Evolutionary conservation across 2,113 vertebrate species (phyloP), one percentile per base, ranked within the genome.

Genomic region (Neolamprologus hecqui): DNA sequence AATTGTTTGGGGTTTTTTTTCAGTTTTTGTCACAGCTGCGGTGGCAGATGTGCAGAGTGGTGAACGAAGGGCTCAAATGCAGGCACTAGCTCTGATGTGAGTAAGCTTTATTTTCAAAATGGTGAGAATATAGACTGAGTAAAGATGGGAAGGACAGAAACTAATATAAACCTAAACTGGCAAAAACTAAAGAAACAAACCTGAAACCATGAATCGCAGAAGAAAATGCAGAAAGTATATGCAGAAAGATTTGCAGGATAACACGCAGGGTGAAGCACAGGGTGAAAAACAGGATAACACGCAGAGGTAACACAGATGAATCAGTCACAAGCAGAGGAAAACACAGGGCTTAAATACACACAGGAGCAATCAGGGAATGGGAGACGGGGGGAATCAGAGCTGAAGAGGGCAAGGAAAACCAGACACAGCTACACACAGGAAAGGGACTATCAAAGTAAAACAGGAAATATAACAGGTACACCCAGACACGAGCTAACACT

Each of bases 81-180:
- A 4, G 57, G 57, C 15, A 19, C 15, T 60, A 17, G 57, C 57
- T 33, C 0, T 60, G 5, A 60, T 19, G 2, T 31, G 28, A 33
- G 9, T 60, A 17, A 60, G 57, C 57, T 60, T 60, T 60, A 3
- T 60, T 33, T 60, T 60, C 15, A 60, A 60, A 60, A 4, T 60
- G 15, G 0, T 19, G 57, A 60, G 26, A 31, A 60, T 60, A 60
- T 3, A 60, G 26, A 60, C 0, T 33, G 57, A 60, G 57, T 0
- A 0, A 60, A 60, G 15, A 60, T 19, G 57, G 57, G 57, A 60
- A 60, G 57, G 5, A 60, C 9, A 60, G 9, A 60, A 60, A 60
- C 0, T 33, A 60, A 33, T 6, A 33, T 60, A 60, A 60, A 60
- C 57, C 15, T 60, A 33, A 60, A 60, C 57, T 60, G 28, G 57